Percentiles rank a stretch among this genome's conserved stretches.
phyloP scores from a whole-genome alignment of 2,113 vertebrate genomes.

The Corythornis cristatus region DNA sequence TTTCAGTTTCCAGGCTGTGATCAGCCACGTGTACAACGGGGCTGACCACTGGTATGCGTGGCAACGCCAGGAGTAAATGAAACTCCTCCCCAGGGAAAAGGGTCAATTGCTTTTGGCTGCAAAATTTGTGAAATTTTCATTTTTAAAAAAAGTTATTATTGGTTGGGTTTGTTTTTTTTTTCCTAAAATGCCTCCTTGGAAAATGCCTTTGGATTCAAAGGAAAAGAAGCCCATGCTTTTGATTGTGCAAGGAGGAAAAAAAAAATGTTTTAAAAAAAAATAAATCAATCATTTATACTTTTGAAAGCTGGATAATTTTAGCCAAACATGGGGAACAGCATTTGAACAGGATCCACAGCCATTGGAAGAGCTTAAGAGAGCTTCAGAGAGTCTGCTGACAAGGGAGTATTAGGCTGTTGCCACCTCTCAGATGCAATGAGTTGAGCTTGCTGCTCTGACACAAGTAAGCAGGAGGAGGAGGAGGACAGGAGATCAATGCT shows the following conservation, averaged over 20 bases:
- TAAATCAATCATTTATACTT: neutral
- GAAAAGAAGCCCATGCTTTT: neutral
- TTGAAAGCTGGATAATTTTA: slow-evolving; percentile 27
- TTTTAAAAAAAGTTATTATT: neutral
- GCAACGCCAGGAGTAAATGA: neutral
- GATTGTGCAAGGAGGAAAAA: neutral
- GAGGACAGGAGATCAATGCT: neutral
- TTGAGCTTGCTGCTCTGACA: neutral
- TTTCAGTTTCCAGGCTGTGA: neutral
- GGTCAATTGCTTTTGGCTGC: neutral
- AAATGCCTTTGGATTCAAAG: neutral
- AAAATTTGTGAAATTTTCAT: neutral
- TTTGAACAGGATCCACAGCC: neutral
- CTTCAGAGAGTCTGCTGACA: neutral
- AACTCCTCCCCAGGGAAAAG: neutral
- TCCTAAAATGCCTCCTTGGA: neutral
- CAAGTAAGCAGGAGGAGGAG: neutral
- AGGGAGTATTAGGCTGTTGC: slow-evolving; percentile 10
- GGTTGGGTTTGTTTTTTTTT: neutral
- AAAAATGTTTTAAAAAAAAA: neutral
- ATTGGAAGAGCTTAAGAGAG: slow-evolving; percentile 29
- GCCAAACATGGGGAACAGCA: neutral
- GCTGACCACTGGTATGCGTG: neutral
- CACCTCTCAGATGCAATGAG: slow-evolving; percentile 10
- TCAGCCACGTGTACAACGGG: neutral